Evolutionary conservation across 2,797 vertebrate species (phyloP).

Genomic region (Hypotaenidia okinawae): DNA sequence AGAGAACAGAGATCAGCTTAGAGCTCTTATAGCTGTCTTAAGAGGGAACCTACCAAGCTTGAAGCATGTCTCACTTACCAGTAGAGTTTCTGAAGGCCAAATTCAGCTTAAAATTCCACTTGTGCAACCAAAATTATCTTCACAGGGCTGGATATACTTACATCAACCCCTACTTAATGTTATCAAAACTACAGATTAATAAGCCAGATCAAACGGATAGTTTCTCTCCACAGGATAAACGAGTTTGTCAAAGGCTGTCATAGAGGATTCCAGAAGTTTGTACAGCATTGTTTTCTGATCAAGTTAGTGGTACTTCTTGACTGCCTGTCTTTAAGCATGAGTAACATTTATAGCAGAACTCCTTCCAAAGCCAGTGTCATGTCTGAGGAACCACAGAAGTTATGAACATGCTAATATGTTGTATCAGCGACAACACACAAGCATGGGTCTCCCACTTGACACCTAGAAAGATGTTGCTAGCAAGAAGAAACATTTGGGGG

Average conservation of each 20-base stretch:
- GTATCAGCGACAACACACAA: background rate
- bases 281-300: background rate
- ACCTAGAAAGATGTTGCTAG: background rate
- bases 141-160: background rate
- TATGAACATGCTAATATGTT: background rate
- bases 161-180: background rate
- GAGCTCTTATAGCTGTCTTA: background rate
- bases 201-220: background rate
- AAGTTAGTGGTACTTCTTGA: background rate
- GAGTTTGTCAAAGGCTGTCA: background rate
- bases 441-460: background rate
- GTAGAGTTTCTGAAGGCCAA: background rate
- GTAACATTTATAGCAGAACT: background rate
- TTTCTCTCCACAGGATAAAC: background rate
- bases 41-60: background rate
- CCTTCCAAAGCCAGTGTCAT: background rate
- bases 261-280: background rate
- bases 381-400: background rate
- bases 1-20: background rate
- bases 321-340: background rate
- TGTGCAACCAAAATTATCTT: background rate
- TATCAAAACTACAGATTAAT: background rate
- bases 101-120: background rate
- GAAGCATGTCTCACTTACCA: slow-evolving; percentile 48
- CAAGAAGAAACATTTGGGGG: background rate